A percentile compares a stretch with the other conserved stretches of the same genome.
These are phyloP conservation scores for Eumeta japonica DNA, from an alignment of 1,140 invertebrate genomes.

Conservation along the genomic window DNA sequence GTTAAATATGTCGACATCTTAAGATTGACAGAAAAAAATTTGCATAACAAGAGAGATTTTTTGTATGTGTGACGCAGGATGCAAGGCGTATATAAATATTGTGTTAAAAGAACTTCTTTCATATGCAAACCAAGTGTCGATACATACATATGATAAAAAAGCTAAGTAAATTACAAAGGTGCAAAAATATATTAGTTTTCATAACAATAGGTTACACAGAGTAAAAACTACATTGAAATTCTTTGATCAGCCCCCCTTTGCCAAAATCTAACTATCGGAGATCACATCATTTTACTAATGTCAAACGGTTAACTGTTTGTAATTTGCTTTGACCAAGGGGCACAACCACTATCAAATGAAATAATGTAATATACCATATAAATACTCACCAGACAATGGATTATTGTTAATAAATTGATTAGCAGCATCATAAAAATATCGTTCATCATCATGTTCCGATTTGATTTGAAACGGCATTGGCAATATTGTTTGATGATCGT, in stretches of 20 bases:
- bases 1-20: too few species aligned
- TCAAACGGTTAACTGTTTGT: not conserved
- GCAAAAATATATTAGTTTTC: too few species aligned
- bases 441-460: slow-evolving; percentile 42
- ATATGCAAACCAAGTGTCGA: too few species aligned
- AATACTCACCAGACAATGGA: slow-evolving; percentile 32
- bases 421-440: slow-evolving; percentile 40
- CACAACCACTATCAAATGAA: too few species aligned
- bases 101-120: too few species aligned
- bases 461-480: slow-evolving; percentile 44
- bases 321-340: slow-evolving; percentile 1
- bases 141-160: too few species aligned
- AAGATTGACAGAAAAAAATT: too few species aligned
- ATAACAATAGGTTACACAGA: slow-evolving; percentile 25
- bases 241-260: not conserved
- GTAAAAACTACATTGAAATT: slow-evolving; percentile 10
- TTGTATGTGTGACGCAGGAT: too few species aligned
- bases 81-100: too few species aligned
- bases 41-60: too few species aligned
- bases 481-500: slow-evolving; percentile 21
- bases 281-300: not conserved
- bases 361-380: slow-evolving; percentile 9
- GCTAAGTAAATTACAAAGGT: too few species aligned
- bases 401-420: slow-evolving; percentile 21
- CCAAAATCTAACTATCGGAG: not conserved